Base-by-base conservation (phyloP, 1,140 invertebrate genomes). In the Caenorhabditis inopinata region DNA sequence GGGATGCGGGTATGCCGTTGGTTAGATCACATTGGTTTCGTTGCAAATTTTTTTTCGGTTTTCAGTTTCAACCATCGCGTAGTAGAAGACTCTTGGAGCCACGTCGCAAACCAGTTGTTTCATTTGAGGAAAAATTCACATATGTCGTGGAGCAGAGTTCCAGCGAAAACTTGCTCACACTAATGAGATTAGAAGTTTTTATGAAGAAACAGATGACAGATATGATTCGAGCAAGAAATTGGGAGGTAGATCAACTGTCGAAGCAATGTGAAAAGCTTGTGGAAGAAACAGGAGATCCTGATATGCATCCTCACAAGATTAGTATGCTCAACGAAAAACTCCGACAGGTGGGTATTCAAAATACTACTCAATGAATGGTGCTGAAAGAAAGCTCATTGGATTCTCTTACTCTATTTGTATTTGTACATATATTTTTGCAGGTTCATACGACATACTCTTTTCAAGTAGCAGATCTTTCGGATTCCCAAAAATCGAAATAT, bases 141-240 rank as follows among this genome's bases (percentile, higher is more conserved):
- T 68, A 18, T 11, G 32, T 68, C 11, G 58, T 68, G 7, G 58
- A 68, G n/a, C 58, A 68, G 4, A 68, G 58, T 21, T 68, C 58
- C n/a, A 68, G 58, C 12, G 58, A 68, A 12, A 68, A 68, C 7
- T 21, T 68, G 32, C 32, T 68, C n/a, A 68, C 58, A 4, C 21
- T 68, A 32, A 68, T 68, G 58, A 29, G 58, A 42, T 38, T 68
- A 9, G 58, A 68, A 27, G 58, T 68, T 7, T 42, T 42, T 21
- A 68, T 68, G 58, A 68, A 68, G n/a, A 68, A 68, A 68, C 58
- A 68, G 58, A 68, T 68, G 58, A 68, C 58, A 42, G 58, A 68
- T 68, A 68, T 68, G 58, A 68, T 68, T 21, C 14, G 58, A 38
- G 58, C 58, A n/a, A 68, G 58, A 21, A 68, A 68, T 38, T 68